Conservation (phyloP, 2,113 vertebrate species). For the Bufo bufo region DNA sequence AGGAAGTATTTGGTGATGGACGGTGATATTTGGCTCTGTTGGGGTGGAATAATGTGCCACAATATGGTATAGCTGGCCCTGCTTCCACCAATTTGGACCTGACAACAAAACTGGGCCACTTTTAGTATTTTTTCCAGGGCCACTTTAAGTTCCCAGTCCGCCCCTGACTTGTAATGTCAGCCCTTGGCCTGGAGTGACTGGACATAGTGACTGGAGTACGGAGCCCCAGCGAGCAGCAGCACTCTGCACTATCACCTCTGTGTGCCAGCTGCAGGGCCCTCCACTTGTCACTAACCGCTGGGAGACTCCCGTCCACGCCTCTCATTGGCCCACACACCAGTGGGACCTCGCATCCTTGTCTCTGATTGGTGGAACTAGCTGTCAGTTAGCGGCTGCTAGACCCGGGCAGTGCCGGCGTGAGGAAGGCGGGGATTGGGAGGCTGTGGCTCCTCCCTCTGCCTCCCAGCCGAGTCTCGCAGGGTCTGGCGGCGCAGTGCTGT, state of each 20-base stretch:
- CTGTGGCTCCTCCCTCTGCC: slow-evolving; percentile 31
- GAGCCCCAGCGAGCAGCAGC: no score
- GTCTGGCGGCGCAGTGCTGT: slow-evolving; percentile 43
- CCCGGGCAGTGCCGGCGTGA: slow-evolving; percentile 25
- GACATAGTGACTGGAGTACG: no score
- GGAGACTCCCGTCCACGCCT: not conserved
- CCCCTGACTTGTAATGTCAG: no score
- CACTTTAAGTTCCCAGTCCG: no score
- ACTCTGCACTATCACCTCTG: not conserved
- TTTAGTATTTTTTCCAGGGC: no score
- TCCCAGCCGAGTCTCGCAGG: slow-evolving; percentile 33
- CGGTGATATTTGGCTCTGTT: no score
- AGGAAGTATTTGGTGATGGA: no score
- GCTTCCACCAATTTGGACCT: no score
- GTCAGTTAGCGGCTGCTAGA: slow-evolving; percentile 33
- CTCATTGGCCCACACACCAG: not conserved
- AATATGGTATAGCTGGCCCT: no score
- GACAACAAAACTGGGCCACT: no score
- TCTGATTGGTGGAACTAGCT: slow-evolving; percentile 16
- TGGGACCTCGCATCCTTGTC: not conserved
- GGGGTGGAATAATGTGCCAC: no score
- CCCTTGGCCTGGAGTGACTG: no score
- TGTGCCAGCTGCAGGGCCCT: slow-evolving; percentile 21
- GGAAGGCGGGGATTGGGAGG: not conserved
- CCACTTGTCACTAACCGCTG: not conserved